Evolutionary conservation across 35 echinoderm and acorn worm species (phyloP).

Genomic region (Nesometra sesokonis): DNA sequence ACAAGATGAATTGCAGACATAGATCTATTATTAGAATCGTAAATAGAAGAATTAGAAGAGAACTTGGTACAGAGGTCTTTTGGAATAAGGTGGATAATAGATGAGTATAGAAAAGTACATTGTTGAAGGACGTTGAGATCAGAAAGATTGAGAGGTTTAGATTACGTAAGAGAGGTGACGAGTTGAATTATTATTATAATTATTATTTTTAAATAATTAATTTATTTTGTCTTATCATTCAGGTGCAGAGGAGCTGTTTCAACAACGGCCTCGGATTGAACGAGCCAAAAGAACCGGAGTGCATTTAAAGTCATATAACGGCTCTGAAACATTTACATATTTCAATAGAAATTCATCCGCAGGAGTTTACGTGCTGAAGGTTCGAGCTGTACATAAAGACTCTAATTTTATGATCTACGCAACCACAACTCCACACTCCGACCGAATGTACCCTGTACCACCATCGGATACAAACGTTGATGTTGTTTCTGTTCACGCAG

Average conservation of each 20-base stretch:
- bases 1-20: too few relatives aligned
- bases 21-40: too few relatives aligned
- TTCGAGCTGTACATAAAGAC: slow-evolving; percentile 41
- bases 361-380: slow-evolving; percentile 60
- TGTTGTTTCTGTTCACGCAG: slow-evolving; percentile 53
- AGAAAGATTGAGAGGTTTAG: too few relatives aligned
- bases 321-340: slow-evolving; percentile 45
- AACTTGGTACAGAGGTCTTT: too few relatives aligned
- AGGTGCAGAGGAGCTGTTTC: slow-evolving; percentile 72
- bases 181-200: too few relatives aligned
- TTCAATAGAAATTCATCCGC: slow-evolving; percentile 65
- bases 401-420: slow-evolving; percentile 58
- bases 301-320: slow-evolving; percentile 50
- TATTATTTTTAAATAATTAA: too few relatives aligned
- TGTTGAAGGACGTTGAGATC: too few relatives aligned
- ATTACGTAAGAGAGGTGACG: too few relatives aligned
- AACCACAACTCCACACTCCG: slow-evolving; percentile 74
- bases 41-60: too few relatives aligned
- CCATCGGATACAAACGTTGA: slow-evolving; percentile 70
- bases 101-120: too few relatives aligned
- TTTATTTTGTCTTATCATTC: slow-evolving; percentile 16
- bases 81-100: too few relatives aligned
- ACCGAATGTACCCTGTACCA: slow-evolving; percentile 73
- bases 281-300: slow-evolving; percentile 25
- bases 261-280: slow-evolving; percentile 53